Conservation (phyloP, 2,797 vertebrate species). For the Parauchenoglanis punctatus region DNA sequence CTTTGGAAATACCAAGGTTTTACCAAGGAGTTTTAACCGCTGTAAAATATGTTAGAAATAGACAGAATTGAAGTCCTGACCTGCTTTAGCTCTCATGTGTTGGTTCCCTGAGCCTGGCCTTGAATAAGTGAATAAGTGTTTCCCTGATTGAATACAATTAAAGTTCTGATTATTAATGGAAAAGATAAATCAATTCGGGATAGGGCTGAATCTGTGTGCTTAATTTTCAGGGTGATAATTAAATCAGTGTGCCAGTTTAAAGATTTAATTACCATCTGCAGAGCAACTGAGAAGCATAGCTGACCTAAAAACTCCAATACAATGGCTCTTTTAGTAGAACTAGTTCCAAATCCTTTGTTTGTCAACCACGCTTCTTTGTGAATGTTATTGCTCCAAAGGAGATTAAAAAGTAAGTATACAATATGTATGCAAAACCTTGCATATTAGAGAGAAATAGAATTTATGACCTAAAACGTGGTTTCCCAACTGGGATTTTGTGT, state of each 20-base stretch:
- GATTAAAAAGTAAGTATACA: not conserved
- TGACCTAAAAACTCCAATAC: constrained; percentile 63
- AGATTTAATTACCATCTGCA: constrained; percentile 80
- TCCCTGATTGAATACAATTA: constrained; percentile 73
- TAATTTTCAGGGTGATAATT: constrained; percentile 79
- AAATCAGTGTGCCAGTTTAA: constrained; percentile 76
- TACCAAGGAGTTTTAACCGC: not conserved
- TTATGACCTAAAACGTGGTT: not conserved
- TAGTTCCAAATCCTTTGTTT: constrained; percentile 38
- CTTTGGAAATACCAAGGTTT: too few relatives aligned
- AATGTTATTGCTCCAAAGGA: constrained; percentile 1
- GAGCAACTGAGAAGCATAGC: constrained; percentile 63
- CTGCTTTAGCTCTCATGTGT: constrained; percentile 4
- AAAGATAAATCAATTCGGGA: constrained; percentile 64
- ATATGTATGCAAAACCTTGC: not conserved
- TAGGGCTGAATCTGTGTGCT: constrained; percentile 66
- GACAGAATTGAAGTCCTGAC: not conserved
- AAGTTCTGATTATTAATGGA: constrained; percentile 60
- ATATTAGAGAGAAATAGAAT: not conserved
- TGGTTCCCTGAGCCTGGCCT: constrained; percentile 22
- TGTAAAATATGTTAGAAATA: not conserved
- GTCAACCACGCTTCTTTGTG: constrained; percentile 30
- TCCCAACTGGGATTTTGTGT: not conserved
- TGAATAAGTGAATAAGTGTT: constrained; percentile 75
- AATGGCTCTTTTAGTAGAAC: constrained; percentile 49